Conservation (phyloP, 2,113 vertebrate genomes). For the Synchiropus splendidus region DNA sequence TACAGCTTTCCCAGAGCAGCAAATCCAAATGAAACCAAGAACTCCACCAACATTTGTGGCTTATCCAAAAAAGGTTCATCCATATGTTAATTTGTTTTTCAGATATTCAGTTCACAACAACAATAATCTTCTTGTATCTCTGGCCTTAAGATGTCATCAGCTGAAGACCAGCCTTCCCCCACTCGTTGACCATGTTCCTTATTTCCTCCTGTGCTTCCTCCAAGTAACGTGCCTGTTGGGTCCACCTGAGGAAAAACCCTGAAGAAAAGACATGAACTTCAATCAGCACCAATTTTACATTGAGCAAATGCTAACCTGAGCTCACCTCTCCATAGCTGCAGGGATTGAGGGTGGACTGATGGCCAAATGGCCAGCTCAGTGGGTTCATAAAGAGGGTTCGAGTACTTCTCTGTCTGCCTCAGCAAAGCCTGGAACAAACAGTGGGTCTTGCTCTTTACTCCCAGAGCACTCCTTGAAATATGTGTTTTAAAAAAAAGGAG, state of each 20-base stretch:
- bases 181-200: constrained; percentile 46
- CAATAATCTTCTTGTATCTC: too few species aligned
- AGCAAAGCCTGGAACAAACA: constrained; percentile 75
- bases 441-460: constrained; percentile 70
- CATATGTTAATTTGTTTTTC: too few species aligned
- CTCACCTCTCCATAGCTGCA: constrained; percentile 79
- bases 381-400: constrained; percentile 68
- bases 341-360: constrained; percentile 77
- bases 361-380: constrained; percentile 77
- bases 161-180: constrained; percentile 27
- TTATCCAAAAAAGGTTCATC: too few species aligned
- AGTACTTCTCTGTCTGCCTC: constrained; percentile 46
- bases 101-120: too few species aligned
- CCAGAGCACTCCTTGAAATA: constrained; percentile 64
- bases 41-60: too few species aligned
- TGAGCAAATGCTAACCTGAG: neutral
- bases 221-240: constrained; percentile 53
- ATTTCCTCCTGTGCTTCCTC: constrained; percentile 70
- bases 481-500: too few species aligned
- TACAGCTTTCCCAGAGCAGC: too few species aligned
- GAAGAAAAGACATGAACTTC: constrained; percentile 1
- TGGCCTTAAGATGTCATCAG: constrained; percentile 4
- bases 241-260: constrained; percentile 80
- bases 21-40: too few species aligned
- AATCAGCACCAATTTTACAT: neutral